These are phyloP conservation scores for Cyprinodon variegatus DNA, from an alignment of 2,113 vertebrate species.

Conservation along the genomic window DNA sequence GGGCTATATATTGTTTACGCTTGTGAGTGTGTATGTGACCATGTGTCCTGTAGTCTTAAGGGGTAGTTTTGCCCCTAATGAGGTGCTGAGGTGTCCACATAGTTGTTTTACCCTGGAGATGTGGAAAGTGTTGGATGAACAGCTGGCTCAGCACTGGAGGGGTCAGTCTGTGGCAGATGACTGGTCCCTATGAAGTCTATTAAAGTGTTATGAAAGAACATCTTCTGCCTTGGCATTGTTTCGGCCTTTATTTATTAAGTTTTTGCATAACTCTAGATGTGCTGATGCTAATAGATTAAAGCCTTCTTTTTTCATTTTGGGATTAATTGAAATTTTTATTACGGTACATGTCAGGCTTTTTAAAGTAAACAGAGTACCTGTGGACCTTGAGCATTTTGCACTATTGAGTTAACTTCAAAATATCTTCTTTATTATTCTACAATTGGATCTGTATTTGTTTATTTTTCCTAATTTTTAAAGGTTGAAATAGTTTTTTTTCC, in stretches of 20 bases:
- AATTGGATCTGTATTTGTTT: not conserved
- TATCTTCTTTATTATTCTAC: too few species aligned
- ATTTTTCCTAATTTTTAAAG: not conserved
- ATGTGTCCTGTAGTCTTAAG: conserved; percentile 20
- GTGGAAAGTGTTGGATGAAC: conserved; percentile 30
- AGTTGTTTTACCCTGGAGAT: conserved; percentile 36
- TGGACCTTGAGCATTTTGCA: not conserved
- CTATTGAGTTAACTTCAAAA: too few species aligned
- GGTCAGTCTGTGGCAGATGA: conserved; percentile 2
- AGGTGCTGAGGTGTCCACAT: conserved; percentile 56
- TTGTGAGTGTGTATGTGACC: conserved; percentile 8
- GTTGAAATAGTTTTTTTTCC: too few species aligned
- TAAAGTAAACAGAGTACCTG: not conserved
- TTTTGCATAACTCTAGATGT: not conserved
- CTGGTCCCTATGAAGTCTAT: conserved; percentile 5
- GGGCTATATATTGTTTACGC: conserved; percentile 20
- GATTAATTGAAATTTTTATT: not conserved
- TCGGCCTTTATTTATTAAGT: not conserved
- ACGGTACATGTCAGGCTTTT: not conserved
- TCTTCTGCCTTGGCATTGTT: not conserved
- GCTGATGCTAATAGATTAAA: not conserved
- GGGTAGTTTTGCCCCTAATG: conserved; percentile 46
- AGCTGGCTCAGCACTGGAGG: conserved; percentile 33
- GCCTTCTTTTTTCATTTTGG: not conserved
- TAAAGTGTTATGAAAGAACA: not conserved